Conservation (phyloP, 2,113 vertebrate genomes). For the Ia io region DNA sequence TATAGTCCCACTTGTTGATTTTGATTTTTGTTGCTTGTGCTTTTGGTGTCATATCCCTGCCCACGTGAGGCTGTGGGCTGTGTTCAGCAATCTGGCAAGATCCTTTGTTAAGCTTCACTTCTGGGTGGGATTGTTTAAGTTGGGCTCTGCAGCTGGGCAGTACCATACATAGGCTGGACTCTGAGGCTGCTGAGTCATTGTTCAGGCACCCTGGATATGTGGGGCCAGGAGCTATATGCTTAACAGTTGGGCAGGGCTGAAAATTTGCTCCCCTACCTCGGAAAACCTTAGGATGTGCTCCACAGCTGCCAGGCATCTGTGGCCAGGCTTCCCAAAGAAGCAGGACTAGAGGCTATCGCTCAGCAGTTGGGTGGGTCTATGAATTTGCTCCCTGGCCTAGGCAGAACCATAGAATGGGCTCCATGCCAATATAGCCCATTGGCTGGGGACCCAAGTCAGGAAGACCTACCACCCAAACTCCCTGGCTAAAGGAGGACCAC, state of each 20-base stretch:
- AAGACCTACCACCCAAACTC: no score
- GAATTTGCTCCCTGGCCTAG: background rate
- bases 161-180: background rate
- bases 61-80: background rate
- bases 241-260: background rate
- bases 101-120: background rate
- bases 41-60: no score
- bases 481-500: no score
- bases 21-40: background rate
- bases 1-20: background rate
- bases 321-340: background rate
- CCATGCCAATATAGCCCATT: no score
- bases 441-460: no score
- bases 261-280: background rate
- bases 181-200: background rate
- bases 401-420: background rate
- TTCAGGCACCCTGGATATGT: background rate
- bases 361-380: background rate
- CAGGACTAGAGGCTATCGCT: background rate
- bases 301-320: background rate
- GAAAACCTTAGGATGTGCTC: background rate
- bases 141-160: background rate
- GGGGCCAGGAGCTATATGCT: background rate
- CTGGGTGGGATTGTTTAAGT: background rate
- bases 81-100: background rate